Percentiles rank a stretch among this genome's conserved stretches.
phyloP scores from a whole-genome alignment of 2,888 invertebrate genomes.

The Shargacucullia verbasci region DNA sequence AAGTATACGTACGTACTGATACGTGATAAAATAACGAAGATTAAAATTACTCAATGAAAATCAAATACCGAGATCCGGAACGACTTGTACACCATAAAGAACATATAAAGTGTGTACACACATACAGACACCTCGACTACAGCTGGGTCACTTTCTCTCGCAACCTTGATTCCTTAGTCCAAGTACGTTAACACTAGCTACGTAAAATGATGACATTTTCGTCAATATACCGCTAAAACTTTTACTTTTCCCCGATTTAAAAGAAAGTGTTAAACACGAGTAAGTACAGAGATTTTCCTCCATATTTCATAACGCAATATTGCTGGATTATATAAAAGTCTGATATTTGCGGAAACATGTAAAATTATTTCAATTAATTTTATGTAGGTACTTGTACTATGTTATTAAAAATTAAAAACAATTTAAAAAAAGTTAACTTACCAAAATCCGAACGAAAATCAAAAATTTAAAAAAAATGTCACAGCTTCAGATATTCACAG shows the following conservation, averaged over 20 bases:
- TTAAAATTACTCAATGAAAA: constrained; percentile 42
- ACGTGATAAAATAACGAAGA: constrained; percentile 8
- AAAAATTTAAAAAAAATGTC: constrained; percentile 61
- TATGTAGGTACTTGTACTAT: too few relatives aligned
- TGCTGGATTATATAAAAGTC: constrained; percentile 58
- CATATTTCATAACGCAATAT: constrained; percentile 61
- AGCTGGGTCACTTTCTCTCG: constrained; percentile 85
- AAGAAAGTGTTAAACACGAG: constrained; percentile 57
- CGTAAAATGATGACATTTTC: constrained; percentile 77
- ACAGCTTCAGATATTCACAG: constrained; percentile 70
- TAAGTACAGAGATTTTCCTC: constrained; percentile 57
- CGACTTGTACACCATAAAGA: constrained; percentile 59
- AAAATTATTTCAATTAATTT: constrained; percentile 54
- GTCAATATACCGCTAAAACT: constrained; percentile 76
- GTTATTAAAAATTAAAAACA: too few relatives aligned
- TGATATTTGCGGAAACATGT: constrained; percentile 52
- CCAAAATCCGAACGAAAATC: constrained; percentile 58
- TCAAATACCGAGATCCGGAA: constrained; percentile 52
- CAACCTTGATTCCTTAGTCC: constrained; percentile 86
- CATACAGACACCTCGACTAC: constrained; percentile 63
- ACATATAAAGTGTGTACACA: constrained; percentile 62
- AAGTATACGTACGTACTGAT: constrained; percentile 12
- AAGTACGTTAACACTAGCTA: constrained; percentile 76
- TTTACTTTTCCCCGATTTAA: constrained; percentile 79
- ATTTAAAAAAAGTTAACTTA: constrained; percentile 48